Evolutionary conservation across 37 sponge, comb jelly and placozoan species (phyloP).

Genomic region (Axinella damicornis): DNA sequence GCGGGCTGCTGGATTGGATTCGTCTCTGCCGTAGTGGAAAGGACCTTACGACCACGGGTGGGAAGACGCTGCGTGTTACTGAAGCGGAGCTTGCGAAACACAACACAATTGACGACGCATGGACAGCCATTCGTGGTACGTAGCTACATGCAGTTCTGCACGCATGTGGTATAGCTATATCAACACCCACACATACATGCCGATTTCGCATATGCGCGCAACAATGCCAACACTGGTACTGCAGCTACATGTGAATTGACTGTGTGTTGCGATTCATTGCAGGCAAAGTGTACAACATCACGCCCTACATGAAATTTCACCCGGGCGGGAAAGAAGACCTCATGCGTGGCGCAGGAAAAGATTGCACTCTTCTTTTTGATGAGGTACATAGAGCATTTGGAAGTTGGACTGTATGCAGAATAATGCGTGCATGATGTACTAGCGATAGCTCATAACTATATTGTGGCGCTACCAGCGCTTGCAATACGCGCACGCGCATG

Average conservation of each 20-base stretch:
- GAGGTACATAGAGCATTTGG: conserved; percentile 76
- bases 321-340: conserved; percentile 93
- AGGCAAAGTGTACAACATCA: conserved; percentile 95
- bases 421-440: neutral
- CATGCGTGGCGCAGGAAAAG: conserved; percentile 93
- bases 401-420: too few relatives aligned
- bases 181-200: too few relatives aligned
- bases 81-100: conserved; percentile 83
- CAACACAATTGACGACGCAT: conserved; percentile 79
- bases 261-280: too few relatives aligned
- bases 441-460: neutral
- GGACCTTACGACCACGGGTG: conserved; percentile 60
- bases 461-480: neutral
- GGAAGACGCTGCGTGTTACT: conserved; percentile 49
- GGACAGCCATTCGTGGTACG: conserved; percentile 93
- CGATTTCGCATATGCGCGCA: neutral
- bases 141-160: neutral
- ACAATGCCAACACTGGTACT: neutral
- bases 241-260: neutral
- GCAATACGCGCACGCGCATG: neutral
- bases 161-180: neutral
- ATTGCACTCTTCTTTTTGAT: conserved; percentile 91
- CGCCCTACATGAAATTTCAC: conserved; percentile 90
- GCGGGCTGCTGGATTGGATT: conserved; percentile 95
- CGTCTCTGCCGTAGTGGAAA: conserved; percentile 57